Evolutionary conservation across 2,888 invertebrate genomes (phyloP), one percentile per base, ranked within the genome.

Genomic region (Chirona hameri): DNA sequence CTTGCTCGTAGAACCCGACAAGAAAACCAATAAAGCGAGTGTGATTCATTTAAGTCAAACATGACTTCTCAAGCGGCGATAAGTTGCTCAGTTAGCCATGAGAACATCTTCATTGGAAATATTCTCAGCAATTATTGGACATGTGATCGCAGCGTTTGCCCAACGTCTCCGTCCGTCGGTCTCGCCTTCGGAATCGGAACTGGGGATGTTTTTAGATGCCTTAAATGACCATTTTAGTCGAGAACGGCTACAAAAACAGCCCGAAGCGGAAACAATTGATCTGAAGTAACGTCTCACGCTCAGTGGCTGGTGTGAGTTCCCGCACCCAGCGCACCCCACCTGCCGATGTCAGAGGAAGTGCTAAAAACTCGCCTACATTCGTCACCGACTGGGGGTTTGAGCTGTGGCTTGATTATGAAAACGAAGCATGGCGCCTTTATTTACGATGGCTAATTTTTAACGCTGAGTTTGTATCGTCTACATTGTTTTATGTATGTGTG

Each of bases 221-320:
- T 18, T 39, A 21, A 72, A 72, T 39, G 72, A 39, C 72, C 12
- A 29, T 39, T 31, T 39, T 5, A 72, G 72, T 0, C 29, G 7
- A 21, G 21, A 72, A 4, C 2, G 31, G 31, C 15, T 31, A 21
- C 21, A 72, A 72, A 72, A 72, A 72, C n/a, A 4, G 4, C 29
- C 31, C 18, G 72, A 29, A 39, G 72, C 72, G 72, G 72, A 72
- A 72, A 72, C 72, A 72, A 72, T 72, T 72, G 72, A 72, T 72
- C 31, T 72, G 29, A 72, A 72, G 39, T 72, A 39, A 24, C 18
- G 72, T 72, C 72, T 72, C 72, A 72, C 31, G 72, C 31, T 18
- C 39, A 39, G 29, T 29, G 29, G 24, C 29, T 72, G 72, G 52
- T 52, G 52, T 18, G 12, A 39, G 15, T 52, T 12, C 7, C 12